phyloP scores from a whole-genome alignment of 2,797 vertebrate genomes.

The Acrossocheilus fasciatus region DNA sequence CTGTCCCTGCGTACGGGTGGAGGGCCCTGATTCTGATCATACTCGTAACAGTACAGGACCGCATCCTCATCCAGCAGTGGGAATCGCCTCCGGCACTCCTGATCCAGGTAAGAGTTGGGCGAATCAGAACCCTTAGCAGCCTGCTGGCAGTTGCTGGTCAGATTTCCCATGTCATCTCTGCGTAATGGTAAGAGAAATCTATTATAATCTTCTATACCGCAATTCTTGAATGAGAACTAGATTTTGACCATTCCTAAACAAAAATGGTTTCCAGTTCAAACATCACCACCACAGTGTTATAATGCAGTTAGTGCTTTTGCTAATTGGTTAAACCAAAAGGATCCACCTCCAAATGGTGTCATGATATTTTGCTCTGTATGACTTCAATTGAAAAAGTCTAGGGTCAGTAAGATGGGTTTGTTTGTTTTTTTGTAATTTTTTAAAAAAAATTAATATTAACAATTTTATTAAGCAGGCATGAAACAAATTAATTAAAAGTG shows the following conservation, averaged over 20 bases:
- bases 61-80: conserved; percentile 96
- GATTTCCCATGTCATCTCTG: conserved; percentile 92
- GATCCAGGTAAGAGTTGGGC: conserved; percentile 98
- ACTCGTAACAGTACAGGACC: conserved; percentile 96
- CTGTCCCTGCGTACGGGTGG: conserved; percentile 91
- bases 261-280: neutral
- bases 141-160: conserved; percentile 85
- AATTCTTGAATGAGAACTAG: neutral
- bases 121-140: conserved; percentile 94
- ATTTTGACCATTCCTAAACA: neutral
- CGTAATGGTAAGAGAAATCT: conserved; percentile 9
- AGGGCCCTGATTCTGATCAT: conserved; percentile 91
- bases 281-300: neutral
- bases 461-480: no score
- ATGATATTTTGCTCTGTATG: neutral
- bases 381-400: neutral
- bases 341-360: neutral
- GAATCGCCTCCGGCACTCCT: conserved; percentile 91
- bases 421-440: no score
- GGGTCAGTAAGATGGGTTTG: neutral
- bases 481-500: neutral
- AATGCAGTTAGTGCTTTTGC: neutral
- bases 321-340: neutral
- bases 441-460: no score
- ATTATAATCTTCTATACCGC: neutral